Percentiles rank a stretch among this genome's conserved stretches.
Evolutionary conservation across 2,888 invertebrate genomes (phyloP).

Genomic region (Melipona bicolor): DNA sequence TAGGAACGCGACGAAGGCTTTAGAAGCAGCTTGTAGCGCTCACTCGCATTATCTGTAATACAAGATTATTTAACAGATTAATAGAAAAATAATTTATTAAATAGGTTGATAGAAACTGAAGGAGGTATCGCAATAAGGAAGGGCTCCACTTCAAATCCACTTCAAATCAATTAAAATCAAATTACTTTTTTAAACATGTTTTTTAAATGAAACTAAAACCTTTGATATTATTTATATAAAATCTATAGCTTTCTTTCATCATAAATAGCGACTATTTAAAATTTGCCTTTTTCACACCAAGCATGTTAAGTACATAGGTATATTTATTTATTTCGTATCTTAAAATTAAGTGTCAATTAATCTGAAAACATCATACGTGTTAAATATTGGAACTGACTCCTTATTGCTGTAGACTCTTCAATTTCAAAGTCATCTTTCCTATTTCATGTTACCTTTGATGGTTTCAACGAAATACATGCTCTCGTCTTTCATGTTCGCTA

Average conservation of each 20-base stretch:
- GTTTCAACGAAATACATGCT: conserved; percentile 89
- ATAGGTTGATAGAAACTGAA: neutral
- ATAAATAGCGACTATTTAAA: no score
- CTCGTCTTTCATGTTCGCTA: conserved; percentile 93
- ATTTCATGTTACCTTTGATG: conserved; percentile 83
- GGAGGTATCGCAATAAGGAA: no score
- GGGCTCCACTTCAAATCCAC: no score
- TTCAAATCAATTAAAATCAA: no score
- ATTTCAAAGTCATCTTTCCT: neutral
- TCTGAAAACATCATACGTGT: no score
- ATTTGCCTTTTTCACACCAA: no score
- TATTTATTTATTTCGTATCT: no score
- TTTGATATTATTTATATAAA: neutral
- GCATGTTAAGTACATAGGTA: no score
- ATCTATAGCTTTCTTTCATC: neutral
- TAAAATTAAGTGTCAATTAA: no score
- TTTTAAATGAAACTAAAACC: neutral
- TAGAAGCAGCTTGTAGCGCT: conserved; percentile 80
- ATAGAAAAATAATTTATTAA: neutral
- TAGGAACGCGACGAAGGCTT: conserved; percentile 75
- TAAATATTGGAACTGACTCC: neutral
- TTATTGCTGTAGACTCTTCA: neutral
- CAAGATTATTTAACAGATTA: neutral
- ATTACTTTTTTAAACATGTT: no score
- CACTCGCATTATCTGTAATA: conserved; percentile 77